Conservation (phyloP, 1,140 invertebrate species). For the Cotesia chilonis region DNA sequence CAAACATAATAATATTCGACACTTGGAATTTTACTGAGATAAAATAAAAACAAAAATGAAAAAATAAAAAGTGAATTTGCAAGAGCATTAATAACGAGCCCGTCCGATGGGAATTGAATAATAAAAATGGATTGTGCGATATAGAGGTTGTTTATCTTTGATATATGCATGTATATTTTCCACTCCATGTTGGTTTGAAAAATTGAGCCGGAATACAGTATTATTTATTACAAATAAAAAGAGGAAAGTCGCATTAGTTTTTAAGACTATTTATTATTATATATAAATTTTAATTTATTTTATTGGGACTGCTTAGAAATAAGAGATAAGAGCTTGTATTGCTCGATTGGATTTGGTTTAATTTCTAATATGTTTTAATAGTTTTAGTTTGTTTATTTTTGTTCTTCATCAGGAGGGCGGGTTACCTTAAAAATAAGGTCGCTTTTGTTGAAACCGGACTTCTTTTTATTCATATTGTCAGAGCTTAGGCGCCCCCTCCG, state of each 20-base stretch:
- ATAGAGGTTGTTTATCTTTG: no score
- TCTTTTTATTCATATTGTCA: conserved; percentile 88
- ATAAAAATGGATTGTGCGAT: no score
- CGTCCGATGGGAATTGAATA: no score
- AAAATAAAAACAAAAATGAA: no score
- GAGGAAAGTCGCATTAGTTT: no score
- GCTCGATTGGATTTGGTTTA: no score
- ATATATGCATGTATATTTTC: conserved; percentile 25
- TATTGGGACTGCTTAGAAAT: conserved; percentile 23
- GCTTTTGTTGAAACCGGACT: conserved; percentile 89
- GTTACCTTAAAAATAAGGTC: conserved; percentile 97
- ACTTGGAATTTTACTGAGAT: no score
- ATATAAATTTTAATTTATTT: not conserved
- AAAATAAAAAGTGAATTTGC: no score
- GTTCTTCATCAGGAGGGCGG: conserved; percentile 56
- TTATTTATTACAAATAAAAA: no score
- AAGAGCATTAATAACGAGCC: no score
- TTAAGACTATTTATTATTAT: conserved; percentile 39
- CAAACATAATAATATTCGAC: no score
- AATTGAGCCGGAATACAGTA: conserved; percentile 36
- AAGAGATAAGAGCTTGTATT: conserved; percentile 55
- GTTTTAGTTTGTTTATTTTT: conserved; percentile 31
- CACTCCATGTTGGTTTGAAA: conserved; percentile 50
- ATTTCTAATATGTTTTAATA: no score
- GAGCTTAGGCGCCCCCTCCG: conserved; percentile 89